Percentiles rank a stretch among this genome's conserved stretches.
Conservation (phyloP, 2,888 invertebrate species). For the Mythimna impura region DNA sequence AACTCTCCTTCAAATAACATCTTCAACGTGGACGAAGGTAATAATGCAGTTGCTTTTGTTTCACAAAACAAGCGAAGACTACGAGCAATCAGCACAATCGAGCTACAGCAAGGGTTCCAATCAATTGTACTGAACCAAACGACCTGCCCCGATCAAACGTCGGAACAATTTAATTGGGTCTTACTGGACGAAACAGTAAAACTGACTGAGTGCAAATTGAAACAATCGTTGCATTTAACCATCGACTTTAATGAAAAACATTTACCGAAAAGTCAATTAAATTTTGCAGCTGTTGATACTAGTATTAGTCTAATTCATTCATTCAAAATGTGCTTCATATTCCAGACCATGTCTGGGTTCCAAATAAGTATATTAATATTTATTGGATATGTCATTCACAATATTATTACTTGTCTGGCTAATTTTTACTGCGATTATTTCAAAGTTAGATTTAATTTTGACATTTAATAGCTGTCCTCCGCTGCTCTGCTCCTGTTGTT, state of each 20-base stretch:
- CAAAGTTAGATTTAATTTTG: conserved; percentile 3
- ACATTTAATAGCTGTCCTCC: too few species aligned
- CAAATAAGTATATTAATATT: not conserved
- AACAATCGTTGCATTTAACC: conserved; percentile 61
- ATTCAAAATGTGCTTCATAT: conserved; percentile 12
- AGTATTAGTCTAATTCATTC: conserved; percentile 7
- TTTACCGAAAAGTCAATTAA: conserved; percentile 11
- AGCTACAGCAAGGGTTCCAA: conserved; percentile 48
- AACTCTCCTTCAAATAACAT: conserved; percentile 19
- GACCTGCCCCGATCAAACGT: conserved; percentile 60
- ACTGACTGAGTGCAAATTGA: conserved; percentile 68
- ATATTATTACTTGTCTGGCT: not conserved
- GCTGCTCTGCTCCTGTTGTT: too few species aligned
- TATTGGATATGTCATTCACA: not conserved
- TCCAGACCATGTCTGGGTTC: not conserved
- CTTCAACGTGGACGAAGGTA: conserved; percentile 12
- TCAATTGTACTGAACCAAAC: conserved; percentile 67
- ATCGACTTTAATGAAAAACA: conserved; percentile 41
- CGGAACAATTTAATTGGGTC: conserved; percentile 71
- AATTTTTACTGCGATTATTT: not conserved
- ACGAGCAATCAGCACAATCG: conserved; percentile 41
- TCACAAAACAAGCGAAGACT: conserved; percentile 39
- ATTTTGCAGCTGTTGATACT: not conserved
- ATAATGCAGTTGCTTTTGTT: conserved; percentile 45
- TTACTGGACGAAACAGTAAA: conserved; percentile 63